These are phyloP conservation scores for Bellardia pandia DNA, from an alignment of 2,888 invertebrate species.

Conservation along the genomic window DNA sequence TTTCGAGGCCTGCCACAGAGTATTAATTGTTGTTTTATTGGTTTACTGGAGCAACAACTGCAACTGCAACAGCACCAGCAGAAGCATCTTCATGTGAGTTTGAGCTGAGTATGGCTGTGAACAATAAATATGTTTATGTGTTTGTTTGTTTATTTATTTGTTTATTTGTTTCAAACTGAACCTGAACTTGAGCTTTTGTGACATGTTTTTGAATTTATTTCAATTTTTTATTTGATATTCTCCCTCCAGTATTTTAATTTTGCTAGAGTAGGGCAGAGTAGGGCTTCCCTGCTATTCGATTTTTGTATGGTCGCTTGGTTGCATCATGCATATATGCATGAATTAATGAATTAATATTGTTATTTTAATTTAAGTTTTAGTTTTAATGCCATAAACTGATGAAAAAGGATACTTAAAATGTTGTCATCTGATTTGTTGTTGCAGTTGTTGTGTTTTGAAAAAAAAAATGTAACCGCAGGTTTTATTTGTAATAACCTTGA, in stretches of 20 bases:
- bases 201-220: constrained; percentile 59
- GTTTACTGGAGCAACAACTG: constrained; percentile 66
- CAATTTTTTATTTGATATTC: constrained; percentile 16
- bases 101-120: neutral
- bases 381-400: constrained; percentile 53
- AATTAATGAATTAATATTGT: constrained; percentile 46
- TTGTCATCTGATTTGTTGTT: constrained; percentile 70
- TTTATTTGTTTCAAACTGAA: constrained; percentile 27
- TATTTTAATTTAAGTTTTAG: constrained; percentile 49
- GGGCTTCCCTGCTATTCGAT: constrained; percentile 46
- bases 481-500: constrained; percentile 65
- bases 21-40: constrained; percentile 74
- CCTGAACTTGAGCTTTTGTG: constrained; percentile 67
- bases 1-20: constrained; percentile 73
- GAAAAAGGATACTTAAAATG: constrained; percentile 69
- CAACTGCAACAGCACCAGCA: constrained; percentile 7
- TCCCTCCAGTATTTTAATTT: constrained; percentile 27
- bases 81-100: neutral
- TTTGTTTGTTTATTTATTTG: neutral
- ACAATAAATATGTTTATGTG: neutral
- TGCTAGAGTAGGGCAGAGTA: neutral
- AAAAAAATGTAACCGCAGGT: constrained; percentile 58
- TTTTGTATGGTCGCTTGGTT: neutral
- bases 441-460: neutral
- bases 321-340: constrained; percentile 36